A percentile compares a stretch with the other conserved stretches of the same genome.
These are phyloP conservation scores for Tachina grossa DNA, from an alignment of 2,888 invertebrate species.

Conservation along the genomic window DNA sequence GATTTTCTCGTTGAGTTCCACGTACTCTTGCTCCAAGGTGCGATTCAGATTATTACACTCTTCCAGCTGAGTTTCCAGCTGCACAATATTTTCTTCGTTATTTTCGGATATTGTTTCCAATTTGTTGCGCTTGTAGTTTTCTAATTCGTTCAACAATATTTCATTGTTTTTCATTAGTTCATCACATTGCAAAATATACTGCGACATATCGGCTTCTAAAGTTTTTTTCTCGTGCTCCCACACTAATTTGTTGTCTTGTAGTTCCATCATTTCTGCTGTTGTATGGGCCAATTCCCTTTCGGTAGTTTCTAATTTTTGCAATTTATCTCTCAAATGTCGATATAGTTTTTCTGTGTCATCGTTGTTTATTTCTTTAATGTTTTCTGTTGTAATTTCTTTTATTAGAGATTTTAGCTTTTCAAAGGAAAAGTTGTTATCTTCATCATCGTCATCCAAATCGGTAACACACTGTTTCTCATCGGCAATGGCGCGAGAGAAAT, in stretches of 20 bases:
- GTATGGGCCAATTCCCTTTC: constrained; percentile 85
- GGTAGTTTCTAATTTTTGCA: constrained; percentile 84
- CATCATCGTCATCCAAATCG: constrained; percentile 78
- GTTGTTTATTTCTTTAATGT: constrained; percentile 65
- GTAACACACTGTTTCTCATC: constrained; percentile 80
- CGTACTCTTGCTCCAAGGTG: constrained; percentile 85
- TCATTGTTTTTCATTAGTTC: constrained; percentile 89
- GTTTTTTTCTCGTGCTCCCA: constrained; percentile 85
- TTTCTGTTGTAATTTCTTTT: constrained; percentile 74
- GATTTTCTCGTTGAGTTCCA: constrained; percentile 85
- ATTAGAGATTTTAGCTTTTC: constrained; percentile 76
- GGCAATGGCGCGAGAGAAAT: constrained; percentile 77
- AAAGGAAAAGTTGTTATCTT: constrained; percentile 72
- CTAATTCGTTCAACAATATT: constrained; percentile 86
- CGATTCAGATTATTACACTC: constrained; percentile 85
- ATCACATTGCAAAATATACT: constrained; percentile 85
- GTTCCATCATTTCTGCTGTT: constrained; percentile 83
- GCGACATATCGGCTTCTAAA: constrained; percentile 83
- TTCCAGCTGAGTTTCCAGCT: constrained; percentile 87
- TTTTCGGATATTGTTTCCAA: constrained; percentile 89
- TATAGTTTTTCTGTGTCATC: constrained; percentile 80
- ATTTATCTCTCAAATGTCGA: constrained; percentile 85
- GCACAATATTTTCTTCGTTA: constrained; percentile 87
- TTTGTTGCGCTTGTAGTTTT: constrained; percentile 85
- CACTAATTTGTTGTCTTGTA: constrained; percentile 83